Conservation (phyloP, 1,140 invertebrate species). For the Vanessa atalanta region DNA sequence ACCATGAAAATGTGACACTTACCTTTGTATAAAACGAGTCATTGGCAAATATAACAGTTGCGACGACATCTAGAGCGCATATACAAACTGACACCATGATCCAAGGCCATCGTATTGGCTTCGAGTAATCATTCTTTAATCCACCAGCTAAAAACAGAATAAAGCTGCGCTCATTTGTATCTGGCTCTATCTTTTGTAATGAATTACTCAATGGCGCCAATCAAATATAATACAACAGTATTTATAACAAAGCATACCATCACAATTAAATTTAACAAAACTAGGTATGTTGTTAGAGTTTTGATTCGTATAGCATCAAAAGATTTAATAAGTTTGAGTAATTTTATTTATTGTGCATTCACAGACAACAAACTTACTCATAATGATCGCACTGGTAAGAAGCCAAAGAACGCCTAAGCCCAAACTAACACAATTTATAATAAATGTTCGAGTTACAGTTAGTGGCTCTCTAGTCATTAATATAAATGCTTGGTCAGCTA, state of each 20-base stretch:
- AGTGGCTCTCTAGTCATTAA: slow-evolving; percentile 45
- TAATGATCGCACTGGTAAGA: slow-evolving; percentile 47
- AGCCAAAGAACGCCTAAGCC: slow-evolving; percentile 50
- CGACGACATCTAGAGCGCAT: slow-evolving; percentile 52
- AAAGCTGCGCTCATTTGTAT: neutral
- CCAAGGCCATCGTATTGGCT: slow-evolving; percentile 58
- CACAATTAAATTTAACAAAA: no score
- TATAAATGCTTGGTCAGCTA: slow-evolving; percentile 59
- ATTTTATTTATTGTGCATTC: neutral
- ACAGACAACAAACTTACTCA: slow-evolving; percentile 49
- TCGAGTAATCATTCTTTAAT: slow-evolving; percentile 42
- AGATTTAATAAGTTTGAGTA: no score
- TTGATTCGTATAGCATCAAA: no score
- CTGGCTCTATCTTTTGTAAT: neutral
- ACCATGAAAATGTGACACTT: slow-evolving; percentile 9
- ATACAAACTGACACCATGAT: slow-evolving; percentile 43
- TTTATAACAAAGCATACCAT: no score
- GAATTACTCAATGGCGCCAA: no score
- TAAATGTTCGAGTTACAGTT: slow-evolving; percentile 52
- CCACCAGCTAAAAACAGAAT: slow-evolving; percentile 49
- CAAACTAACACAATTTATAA: slow-evolving; percentile 48
- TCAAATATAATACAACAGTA: no score
- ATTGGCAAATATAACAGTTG: slow-evolving; percentile 56
- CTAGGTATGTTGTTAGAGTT: no score
- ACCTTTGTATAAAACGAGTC: slow-evolving; percentile 65